Base-by-base conservation (phyloP, 2,113 vertebrate genomes). In the Pedetes capensis region DNA sequence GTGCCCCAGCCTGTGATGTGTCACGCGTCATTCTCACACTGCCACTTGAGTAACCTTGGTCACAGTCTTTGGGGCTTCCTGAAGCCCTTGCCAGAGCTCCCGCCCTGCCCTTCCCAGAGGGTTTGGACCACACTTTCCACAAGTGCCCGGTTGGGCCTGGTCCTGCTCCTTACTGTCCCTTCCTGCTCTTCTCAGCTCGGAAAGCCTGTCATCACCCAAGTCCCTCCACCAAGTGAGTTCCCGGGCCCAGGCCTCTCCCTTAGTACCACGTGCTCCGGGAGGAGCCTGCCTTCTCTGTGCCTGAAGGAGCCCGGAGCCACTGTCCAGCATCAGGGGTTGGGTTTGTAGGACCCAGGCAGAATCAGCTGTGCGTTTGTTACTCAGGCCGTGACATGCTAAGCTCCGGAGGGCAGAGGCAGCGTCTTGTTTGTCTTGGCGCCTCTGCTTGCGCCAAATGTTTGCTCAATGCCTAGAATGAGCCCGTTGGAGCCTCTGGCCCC, bases 291-390 rank as follows among this genome's bases (percentile, higher is more conserved):
- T n/a, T n/a, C n/a, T n/a, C n/a, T n/a, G n/a, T n/a, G n/a, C n/a
- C n/a, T n/a, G n/a, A 9, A 29, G 47, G 34, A 8, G 8, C 27
- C 25, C 7, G 27, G 34, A 6, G 16, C 8, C 63, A 0, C n/a
- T 1, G 6, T 42, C 23, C 3, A 1, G 2, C 53, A 69, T 51
- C 8, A 0, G 72, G 39, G 3, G 1, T 22, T 53, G 69, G 14
- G 1, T 4, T 39, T 39, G 20, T 0, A 11, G 47, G 53, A 6
- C 0, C 3, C 1, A 2, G 37, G 25, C 3, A 0, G 13, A 5
- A 2, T 29, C 8, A 47, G 20, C 42, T 66, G 63, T 72, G 32
- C 51, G 6, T 17, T 7, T 17, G 53, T 37, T n/a, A 20, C 53
- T 49, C 12, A 10, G 42, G 2, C 32, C 34, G 0, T 27, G 0